Base-by-base conservation (phyloP, 2,797 vertebrate genomes). In the Serranus cabrilla region DNA sequence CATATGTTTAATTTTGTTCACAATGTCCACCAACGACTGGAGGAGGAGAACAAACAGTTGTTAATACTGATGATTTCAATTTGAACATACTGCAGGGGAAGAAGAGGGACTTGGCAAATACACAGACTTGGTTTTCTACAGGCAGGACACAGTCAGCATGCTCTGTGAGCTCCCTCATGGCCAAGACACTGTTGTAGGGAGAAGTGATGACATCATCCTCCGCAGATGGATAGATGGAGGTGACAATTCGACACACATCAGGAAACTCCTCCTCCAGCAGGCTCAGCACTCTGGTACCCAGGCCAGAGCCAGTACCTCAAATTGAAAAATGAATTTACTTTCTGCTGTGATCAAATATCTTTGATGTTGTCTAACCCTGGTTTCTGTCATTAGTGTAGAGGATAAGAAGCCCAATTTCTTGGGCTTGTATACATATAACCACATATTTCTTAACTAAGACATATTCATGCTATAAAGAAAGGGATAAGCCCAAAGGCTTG, bases 201-300 rank as follows among this genome's bases (percentile, higher is more conserved):
- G 98, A 99, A 4, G 97, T 99, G 90, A 99, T 91, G 74, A 99
- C 98, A 74, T 99, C 98, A 63, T 99, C 98, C 76, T 99, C 98
- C 7, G 88, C 89, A 18, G 98, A 99, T 0, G 98, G 98, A 88
- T 96, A 99, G 81, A 99, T 77, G 2, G 97, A 96, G 40, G 97
- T 97, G 62, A 98, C 97, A 18, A 99, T 96, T 75, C 97, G 95
- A 80, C 96, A 97, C 7, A 98, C 97, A 71, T 97, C 97, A 4
- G 98, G 97, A 73, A 98, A 99, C 90, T 99, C 97, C 2, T 99
- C 98, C 84, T 98, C 95, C 57, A 99, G 95, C 23, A 99, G 86
- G 52, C 93, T 95, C 67, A 99, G 92, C 62, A 99, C 94, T 87
- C 94, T 97, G 34, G 97, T 98, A 68, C 98, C 98, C 78, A 99